Conservation (phyloP, 2,113 vertebrate genomes). For the Scolopax mira region DNA sequence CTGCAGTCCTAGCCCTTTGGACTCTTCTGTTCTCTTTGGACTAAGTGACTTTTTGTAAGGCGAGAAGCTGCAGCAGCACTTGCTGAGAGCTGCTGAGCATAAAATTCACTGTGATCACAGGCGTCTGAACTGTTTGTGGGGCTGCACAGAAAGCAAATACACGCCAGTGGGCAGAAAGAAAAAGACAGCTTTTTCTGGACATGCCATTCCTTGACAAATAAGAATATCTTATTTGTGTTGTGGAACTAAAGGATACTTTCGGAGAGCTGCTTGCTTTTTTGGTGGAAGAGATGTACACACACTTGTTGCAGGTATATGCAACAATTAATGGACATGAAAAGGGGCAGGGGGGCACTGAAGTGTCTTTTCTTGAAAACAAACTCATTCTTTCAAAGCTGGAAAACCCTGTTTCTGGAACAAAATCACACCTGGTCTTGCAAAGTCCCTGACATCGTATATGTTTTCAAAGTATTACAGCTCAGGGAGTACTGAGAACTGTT, state of each 20-base stretch:
- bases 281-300: neutral
- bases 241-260: neutral
- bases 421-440: neutral
- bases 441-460: neutral
- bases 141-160: neutral
- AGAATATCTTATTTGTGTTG: neutral
- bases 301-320: neutral
- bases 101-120: neutral
- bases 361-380: neutral
- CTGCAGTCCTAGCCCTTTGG: neutral
- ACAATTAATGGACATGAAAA: neutral
- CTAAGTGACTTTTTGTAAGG: neutral
- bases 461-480: neutral
- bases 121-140: neutral
- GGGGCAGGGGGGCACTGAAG: accelerated
- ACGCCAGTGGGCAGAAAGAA: neutral
- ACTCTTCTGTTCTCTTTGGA: neutral
- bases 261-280: neutral
- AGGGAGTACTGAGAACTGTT: neutral
- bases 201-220: neutral
- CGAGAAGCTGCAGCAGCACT: neutral
- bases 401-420: neutral
- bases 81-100: neutral
- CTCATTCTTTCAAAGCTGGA: neutral
- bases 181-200: neutral